A percentile compares a stretch with the other conserved stretches of the same genome.
Evolutionary conservation across 2,888 invertebrate species (phyloP).

Genomic region (Corbicula japonica): DNA sequence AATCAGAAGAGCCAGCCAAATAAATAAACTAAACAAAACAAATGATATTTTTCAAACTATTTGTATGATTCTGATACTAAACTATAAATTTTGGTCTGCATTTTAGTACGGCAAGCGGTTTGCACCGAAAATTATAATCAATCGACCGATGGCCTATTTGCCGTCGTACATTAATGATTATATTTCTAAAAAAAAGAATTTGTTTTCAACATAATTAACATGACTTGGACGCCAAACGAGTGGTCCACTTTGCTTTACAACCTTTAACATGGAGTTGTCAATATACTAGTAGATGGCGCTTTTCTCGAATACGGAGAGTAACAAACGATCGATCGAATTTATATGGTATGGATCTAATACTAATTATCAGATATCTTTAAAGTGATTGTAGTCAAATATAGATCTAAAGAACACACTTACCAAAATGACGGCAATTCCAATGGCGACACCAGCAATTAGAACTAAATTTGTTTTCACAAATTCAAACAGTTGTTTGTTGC

Average conservation of each 20-base stretch:
- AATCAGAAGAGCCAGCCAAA: too few relatives aligned
- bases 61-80: too few relatives aligned
- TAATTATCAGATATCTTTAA: background rate
- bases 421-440: constrained; percentile 91
- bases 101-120: too few relatives aligned
- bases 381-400: too few relatives aligned
- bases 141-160: too few relatives aligned
- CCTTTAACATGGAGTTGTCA: background rate
- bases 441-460: constrained; percentile 90
- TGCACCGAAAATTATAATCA: too few relatives aligned
- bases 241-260: background rate
- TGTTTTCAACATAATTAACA: too few relatives aligned
- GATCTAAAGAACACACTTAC: constrained; percentile 78
- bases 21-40: too few relatives aligned
- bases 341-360: background rate
- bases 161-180: too few relatives aligned
- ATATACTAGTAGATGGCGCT: background rate
- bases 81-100: too few relatives aligned
- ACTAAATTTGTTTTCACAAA: constrained; percentile 89
- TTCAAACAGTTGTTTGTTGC: constrained; percentile 90
- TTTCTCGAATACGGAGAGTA: background rate
- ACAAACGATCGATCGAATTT: background rate
- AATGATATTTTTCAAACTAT: too few relatives aligned
- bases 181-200: too few relatives aligned
- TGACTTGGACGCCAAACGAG: background rate